Evolutionary conservation across 2,797 vertebrate species (phyloP).

Genomic region (Gadopsis bispinosus): DNA sequence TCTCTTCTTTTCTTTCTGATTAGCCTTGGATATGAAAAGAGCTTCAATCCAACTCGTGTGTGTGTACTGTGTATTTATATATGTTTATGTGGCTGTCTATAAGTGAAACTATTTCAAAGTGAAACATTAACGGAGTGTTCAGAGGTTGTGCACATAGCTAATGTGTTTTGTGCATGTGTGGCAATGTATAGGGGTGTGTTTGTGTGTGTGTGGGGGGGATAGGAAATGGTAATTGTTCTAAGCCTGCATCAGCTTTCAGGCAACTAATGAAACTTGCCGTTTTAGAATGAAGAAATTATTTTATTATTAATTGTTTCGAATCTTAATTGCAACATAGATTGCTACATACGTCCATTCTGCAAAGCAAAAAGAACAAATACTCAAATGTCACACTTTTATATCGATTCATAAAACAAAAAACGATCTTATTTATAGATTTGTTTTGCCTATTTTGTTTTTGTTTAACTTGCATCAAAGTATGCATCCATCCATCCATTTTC

Average conservation of each 20-base stretch:
- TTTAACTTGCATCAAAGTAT: too few relatives aligned
- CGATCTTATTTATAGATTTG: not conserved
- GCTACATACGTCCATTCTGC: not conserved
- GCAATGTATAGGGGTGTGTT: not conserved
- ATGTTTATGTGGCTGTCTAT: not conserved
- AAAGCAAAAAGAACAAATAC: too few relatives aligned
- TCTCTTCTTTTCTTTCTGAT: slow-evolving; percentile 3
- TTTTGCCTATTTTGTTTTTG: not conserved
- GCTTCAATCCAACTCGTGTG: slow-evolving; percentile 7
- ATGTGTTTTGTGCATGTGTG: not conserved
- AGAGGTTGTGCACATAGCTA: not conserved
- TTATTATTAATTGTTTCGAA: not conserved
- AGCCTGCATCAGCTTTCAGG: not conserved
- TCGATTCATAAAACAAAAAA: not conserved
- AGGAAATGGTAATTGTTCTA: not conserved
- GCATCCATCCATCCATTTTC: too few relatives aligned
- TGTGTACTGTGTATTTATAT: not conserved
- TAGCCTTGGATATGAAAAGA: not conserved
- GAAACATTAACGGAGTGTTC: not conserved
- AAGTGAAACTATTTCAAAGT: slow-evolving; percentile 7
- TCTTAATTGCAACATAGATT: not conserved
- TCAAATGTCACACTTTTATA: not conserved
- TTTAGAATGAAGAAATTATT: not conserved
- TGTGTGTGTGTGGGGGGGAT: not conserved
- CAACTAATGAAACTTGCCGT: not conserved